Conservation (phyloP, 2,113 vertebrate species). For the Anolis carolinensis region DNA sequence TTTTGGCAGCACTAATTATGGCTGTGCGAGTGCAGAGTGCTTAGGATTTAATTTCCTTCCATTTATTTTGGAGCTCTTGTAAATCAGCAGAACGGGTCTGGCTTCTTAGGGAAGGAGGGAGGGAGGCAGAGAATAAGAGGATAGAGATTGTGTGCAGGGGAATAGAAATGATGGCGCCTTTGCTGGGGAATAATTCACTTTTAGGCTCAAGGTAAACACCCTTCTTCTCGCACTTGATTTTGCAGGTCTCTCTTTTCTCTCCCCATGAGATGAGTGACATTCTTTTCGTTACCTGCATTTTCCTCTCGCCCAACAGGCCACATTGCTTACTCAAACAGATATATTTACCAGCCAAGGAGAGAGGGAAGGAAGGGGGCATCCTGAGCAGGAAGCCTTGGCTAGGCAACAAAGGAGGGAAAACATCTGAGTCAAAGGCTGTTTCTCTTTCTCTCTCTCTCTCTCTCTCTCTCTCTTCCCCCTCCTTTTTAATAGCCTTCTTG, state of each 20-base stretch:
- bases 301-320: neutral
- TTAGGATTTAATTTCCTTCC: slow-evolving; percentile 21
- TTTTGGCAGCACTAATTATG: neutral
- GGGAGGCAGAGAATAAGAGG: no score
- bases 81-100: neutral
- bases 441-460: neutral
- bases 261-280: neutral
- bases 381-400: neutral
- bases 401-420: neutral
- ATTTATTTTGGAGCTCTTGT: slow-evolving; percentile 3
- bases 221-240: neutral
- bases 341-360: slow-evolving; percentile 9
- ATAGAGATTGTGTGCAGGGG: no score
- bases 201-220: slow-evolving; percentile 11
- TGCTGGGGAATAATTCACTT: neutral
- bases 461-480: neutral
- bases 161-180: neutral
- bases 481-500: neutral
- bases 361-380: neutral
- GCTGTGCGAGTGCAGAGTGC: neutral
- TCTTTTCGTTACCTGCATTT: neutral
- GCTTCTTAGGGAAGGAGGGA: neutral
- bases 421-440: neutral
- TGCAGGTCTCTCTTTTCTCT: neutral
- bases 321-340: slow-evolving; percentile 25